phyloP scores from a whole-genome alignment of 2,888 invertebrate genomes.

The Yponomeuta sedellus region DNA sequence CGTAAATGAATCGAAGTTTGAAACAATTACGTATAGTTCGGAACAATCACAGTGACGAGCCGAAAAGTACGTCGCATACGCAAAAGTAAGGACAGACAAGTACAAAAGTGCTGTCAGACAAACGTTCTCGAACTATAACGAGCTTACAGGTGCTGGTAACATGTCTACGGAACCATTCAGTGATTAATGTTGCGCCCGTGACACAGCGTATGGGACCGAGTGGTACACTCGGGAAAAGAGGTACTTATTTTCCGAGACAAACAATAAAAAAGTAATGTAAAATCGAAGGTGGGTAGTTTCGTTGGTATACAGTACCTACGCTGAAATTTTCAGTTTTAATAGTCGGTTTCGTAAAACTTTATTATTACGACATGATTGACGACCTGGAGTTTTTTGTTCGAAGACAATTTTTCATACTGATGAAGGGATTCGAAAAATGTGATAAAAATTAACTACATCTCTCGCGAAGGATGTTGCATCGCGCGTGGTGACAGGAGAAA shows the following conservation, averaged over 20 bases:
- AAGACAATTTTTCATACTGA: conserved; percentile 1
- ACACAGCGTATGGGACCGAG: conserved; percentile 40
- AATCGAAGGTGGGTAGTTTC: not conserved
- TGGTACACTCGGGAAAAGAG: conserved; percentile 11
- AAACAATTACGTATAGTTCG: not conserved
- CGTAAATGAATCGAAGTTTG: too few relatives aligned
- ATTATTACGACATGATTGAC: not conserved
- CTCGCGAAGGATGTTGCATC: too few relatives aligned
- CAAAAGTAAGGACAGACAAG: conserved; percentile 30
- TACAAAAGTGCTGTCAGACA: conserved; percentile 48
- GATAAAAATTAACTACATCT: not conserved
- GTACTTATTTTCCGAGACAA: not conserved
- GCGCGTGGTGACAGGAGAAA: too few relatives aligned
- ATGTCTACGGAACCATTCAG: conserved; percentile 44
- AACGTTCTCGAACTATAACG: conserved; percentile 15
- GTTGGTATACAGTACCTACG: not conserved
- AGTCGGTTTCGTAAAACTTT: not conserved
- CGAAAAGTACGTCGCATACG: conserved; percentile 29
- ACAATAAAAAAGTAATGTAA: not conserved
- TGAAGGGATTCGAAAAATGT: not conserved
- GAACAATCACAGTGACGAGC: conserved; percentile 33
- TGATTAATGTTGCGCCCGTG: conserved; percentile 64
- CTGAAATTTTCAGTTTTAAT: not conserved
- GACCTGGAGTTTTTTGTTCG: not conserved
- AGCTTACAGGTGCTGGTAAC: conserved; percentile 50